phyloP scores from a whole-genome alignment of 2,797 vertebrate genomes.

The Sebastes goodei region DNA sequence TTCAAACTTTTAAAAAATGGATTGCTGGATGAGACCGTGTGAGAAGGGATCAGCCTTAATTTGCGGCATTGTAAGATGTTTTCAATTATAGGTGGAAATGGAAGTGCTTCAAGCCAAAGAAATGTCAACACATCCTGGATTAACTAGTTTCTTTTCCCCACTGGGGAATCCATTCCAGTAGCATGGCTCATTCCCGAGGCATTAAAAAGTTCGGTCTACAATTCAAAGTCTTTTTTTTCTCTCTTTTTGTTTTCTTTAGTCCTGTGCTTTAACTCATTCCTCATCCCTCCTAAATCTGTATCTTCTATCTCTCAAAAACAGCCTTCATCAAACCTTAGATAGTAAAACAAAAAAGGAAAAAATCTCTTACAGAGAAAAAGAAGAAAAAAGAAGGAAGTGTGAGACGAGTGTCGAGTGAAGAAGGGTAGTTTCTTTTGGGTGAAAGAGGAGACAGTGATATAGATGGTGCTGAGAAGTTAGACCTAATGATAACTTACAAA shows the following conservation, averaged over 20 bases:
- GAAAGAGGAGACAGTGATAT: conserved; percentile 1
- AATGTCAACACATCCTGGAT: conserved; percentile 64
- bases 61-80: conserved; percentile 48
- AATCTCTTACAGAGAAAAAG: background rate
- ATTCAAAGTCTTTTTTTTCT: conserved; percentile 7
- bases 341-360: background rate
- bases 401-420: background rate
- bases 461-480: conserved; percentile 17
- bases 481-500: conserved; percentile 26
- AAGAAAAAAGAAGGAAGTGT: background rate
- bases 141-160: conserved; percentile 46
- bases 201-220: conserved; percentile 19
- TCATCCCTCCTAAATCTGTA: conserved; percentile 2
- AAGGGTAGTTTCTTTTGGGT: background rate
- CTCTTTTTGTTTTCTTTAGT: conserved; percentile 28
- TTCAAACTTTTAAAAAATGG: conserved; percentile 8
- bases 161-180: conserved; percentile 47
- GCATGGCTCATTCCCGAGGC: conserved; percentile 34
- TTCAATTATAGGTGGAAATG: conserved; percentile 61
- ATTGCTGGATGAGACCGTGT: conserved; percentile 3
- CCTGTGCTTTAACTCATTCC: conserved; percentile 1
- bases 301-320: background rate
- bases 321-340: background rate
- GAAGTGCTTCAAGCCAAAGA: conserved; percentile 51
- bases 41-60: conserved; percentile 27